These are phyloP conservation scores for Romanogobio albipinnatus DNA, from an alignment of 2,113 vertebrate genomes.

Conservation along the genomic window DNA sequence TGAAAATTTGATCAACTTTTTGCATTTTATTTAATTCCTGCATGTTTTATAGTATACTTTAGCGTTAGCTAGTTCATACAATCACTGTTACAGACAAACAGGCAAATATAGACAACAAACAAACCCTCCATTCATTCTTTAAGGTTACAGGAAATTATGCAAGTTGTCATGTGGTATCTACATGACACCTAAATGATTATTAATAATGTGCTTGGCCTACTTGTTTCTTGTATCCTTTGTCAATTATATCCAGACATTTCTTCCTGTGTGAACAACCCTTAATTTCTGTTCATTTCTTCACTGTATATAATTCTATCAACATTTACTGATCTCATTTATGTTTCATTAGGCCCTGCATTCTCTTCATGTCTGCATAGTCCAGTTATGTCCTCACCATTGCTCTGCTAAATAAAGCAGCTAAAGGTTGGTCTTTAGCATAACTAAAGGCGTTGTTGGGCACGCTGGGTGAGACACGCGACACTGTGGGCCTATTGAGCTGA, in stretches of 20 bases:
- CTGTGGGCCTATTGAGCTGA: slow-evolving; percentile 27
- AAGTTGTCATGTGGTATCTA: slow-evolving; percentile 1
- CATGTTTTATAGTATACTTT: background rate
- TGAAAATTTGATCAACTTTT: background rate
- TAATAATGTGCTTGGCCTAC: background rate
- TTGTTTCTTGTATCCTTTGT: background rate
- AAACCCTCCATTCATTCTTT: slow-evolving; percentile 6
- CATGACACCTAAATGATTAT: background rate
- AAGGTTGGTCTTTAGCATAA: slow-evolving; percentile 27
- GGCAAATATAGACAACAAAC: background rate
- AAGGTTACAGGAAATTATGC: background rate
- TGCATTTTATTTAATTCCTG: background rate
- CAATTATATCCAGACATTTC: background rate
- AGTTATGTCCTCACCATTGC: background rate
- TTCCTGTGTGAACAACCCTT: background rate
- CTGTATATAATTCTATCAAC: background rate
- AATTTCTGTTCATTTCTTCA: background rate
- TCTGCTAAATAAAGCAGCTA: background rate
- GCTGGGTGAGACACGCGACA: slow-evolving; percentile 28
- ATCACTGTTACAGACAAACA: background rate
- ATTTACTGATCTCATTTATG: slow-evolving; percentile 22
- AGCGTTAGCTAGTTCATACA: background rate
- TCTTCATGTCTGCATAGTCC: background rate
- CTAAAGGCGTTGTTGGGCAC: slow-evolving; percentile 38
- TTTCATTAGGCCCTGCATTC: background rate